phyloP scores from a whole-genome alignment of 1,140 invertebrate genomes.

The Ladona fulva region DNA sequence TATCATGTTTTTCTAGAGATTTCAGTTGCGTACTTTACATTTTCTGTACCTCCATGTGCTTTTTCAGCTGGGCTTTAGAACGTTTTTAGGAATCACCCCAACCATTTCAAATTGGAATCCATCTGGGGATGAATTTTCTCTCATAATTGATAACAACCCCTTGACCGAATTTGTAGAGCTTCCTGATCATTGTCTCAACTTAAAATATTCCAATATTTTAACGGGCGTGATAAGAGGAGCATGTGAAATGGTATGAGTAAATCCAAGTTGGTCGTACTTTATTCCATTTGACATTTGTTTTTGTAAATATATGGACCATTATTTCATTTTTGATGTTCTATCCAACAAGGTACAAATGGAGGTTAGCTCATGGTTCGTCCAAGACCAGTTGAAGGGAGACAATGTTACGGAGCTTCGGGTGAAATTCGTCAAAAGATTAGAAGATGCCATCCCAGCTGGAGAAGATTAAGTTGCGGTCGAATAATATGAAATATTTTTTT shows the following conservation, averaged over 20 bases:
- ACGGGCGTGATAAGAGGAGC: slow-evolving; percentile 90
- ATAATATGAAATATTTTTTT: background rate
- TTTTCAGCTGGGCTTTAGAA: slow-evolving; percentile 62
- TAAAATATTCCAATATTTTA: slow-evolving; percentile 93
- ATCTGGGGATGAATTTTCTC: slow-evolving; percentile 91
- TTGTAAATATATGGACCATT: background rate
- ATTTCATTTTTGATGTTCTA: slow-evolving; percentile 17
- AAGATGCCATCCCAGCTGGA: slow-evolving; percentile 95
- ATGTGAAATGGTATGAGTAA: slow-evolving; percentile 80
- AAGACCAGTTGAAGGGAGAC: slow-evolving; percentile 95
- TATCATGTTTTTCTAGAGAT: background rate
- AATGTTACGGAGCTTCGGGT: slow-evolving; percentile 87
- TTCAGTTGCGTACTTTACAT: background rate
- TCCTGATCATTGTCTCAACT: slow-evolving; percentile 70
- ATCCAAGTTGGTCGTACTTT: background rate
- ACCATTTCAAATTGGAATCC: slow-evolving; percentile 89
- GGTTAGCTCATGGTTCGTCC: slow-evolving; percentile 54
- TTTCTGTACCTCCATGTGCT: slow-evolving; percentile 15
- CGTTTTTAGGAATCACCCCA: slow-evolving; percentile 86
- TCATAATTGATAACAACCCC: slow-evolving; percentile 91
- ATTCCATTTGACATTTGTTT: background rate
- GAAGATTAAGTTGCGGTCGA: slow-evolving; percentile 61
- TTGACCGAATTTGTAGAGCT: slow-evolving; percentile 98
- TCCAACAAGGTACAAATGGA: slow-evolving; percentile 53
- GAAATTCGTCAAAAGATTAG: slow-evolving; percentile 89